Evolutionary conservation across 2,797 vertebrate genomes (phyloP), one percentile per base, ranked within the genome.

Genomic region (Numenius phaeopus): DNA sequence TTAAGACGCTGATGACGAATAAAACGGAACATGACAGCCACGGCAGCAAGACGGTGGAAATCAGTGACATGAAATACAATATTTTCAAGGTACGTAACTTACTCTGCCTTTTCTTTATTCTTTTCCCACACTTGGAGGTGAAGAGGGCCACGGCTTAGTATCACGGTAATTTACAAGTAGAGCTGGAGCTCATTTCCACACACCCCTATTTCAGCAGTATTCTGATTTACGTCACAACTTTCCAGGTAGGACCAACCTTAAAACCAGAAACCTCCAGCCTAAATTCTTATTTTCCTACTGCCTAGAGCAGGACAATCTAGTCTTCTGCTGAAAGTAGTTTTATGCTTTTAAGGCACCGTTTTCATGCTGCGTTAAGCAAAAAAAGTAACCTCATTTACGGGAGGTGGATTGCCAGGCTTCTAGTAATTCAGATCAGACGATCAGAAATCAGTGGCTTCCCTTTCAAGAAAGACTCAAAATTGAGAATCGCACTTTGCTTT

Each of bases 41-140:
- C 1, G 97, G 98, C 94, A 98, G 97, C 97, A 99, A 99, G 80
- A 98, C 98, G 39, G 98, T 99, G 3, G 99, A 99, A 96, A 99
- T 99, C 96, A 98, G 97, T 0, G 99, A 99, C 10, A 95, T 99
- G 97, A 99, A 99, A 90, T 99, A 99, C 98, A 99, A 96, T 83
- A 98, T 99, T 70, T 99, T 99, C 86, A 98, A 99, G 99, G 99
- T 99, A 97, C 1, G 96, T 62, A 58, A 54, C 13, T 80, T 54
- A 30, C 7, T 4, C 27, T 42, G 16, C 52, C 59, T 72, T 21
- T 58, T 20, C 34, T 69, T 83, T 71, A 20, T 42, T 79, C n/a
- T 67, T 61, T 50, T 27, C 46, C 39, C 1, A 7, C 14, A 6
- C 23, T 71, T 58, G 46, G 83, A 69, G 65, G 24, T 29, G 16